phyloP scores from a whole-genome alignment of 2,888 invertebrate species.

The Augiades crinisus region DNA sequence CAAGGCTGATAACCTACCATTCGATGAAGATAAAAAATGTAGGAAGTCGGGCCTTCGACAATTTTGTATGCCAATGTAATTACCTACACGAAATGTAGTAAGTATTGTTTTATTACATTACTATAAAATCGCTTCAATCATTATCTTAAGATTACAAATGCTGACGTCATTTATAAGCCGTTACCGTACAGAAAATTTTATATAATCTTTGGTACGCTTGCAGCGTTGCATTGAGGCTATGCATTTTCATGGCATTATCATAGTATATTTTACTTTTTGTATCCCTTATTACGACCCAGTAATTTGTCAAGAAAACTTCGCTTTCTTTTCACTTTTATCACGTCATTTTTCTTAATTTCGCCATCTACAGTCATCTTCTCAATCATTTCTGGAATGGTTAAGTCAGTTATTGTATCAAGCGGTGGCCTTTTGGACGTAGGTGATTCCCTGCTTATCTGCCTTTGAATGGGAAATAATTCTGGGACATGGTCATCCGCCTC shows the following conservation, averaged over 20 bases:
- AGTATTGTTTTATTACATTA: slow-evolving; percentile 33
- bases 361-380: slow-evolving; percentile 66
- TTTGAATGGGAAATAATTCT: slow-evolving; percentile 56
- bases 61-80: slow-evolving; percentile 51
- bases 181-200: slow-evolving; percentile 49
- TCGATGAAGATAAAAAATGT: slow-evolving; percentile 71
- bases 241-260: slow-evolving; percentile 36
- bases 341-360: slow-evolving; percentile 52
- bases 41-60: slow-evolving; percentile 68
- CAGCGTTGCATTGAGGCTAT: slow-evolving; percentile 45
- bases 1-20: slow-evolving; percentile 66
- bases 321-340: slow-evolving; percentile 72
- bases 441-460: slow-evolving; percentile 57
- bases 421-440: slow-evolving; percentile 43
- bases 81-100: slow-evolving; percentile 32
- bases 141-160: slow-evolving; percentile 57
- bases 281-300: slow-evolving; percentile 65
- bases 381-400: slow-evolving; percentile 67
- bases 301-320: slow-evolving; percentile 74
- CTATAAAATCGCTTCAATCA: slow-evolving; percentile 31
- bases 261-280: slow-evolving; percentile 37
- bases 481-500: slow-evolving; percentile 68
- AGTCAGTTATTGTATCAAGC: slow-evolving; percentile 52
- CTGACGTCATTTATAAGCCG: slow-evolving; percentile 54
- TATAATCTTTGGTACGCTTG: slow-evolving; percentile 71